phyloP scores from a whole-genome alignment of 2,888 invertebrate species.

The Patella caerulea region DNA sequence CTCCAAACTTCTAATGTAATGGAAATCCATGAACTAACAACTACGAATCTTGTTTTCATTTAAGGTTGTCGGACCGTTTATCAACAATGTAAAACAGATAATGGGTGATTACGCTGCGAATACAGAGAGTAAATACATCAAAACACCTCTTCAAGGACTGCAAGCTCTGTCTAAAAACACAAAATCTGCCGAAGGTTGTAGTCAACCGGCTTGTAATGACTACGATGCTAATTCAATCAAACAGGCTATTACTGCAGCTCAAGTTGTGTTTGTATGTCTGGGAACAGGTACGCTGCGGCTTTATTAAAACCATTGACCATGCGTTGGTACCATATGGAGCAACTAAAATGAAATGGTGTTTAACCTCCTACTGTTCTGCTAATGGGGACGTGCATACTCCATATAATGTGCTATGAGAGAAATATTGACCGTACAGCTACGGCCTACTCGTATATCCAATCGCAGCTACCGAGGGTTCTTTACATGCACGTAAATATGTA shows the following conservation, averaged over 20 bases:
- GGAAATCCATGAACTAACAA: too few species aligned
- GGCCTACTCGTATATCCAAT: too few species aligned
- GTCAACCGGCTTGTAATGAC: constrained; percentile 48
- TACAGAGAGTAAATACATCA: constrained; percentile 46
- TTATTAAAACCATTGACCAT: not conserved
- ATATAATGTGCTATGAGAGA: too few species aligned
- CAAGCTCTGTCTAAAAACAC: constrained; percentile 39
- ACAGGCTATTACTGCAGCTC: constrained; percentile 46
- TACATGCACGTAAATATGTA: too few species aligned
- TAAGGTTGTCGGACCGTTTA: constrained; percentile 67
- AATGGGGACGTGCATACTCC: too few species aligned
- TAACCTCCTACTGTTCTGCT: too few species aligned
- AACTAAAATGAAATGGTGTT: too few species aligned
- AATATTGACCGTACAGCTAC: too few species aligned
- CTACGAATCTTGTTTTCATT: not conserved
- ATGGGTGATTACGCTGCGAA: constrained; percentile 65
- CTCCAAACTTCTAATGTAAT: too few species aligned
- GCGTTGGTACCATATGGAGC: too few species aligned
- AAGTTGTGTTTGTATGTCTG: constrained; percentile 61
- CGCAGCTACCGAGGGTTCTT: too few species aligned
- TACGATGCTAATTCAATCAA: constrained; percentile 48
- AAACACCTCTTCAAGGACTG: constrained; percentile 58
- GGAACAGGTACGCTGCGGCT: constrained; percentile 55
- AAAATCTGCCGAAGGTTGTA: constrained; percentile 51
- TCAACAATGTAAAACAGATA: constrained; percentile 55